These are phyloP conservation scores for Oryzias dopingdopingensis DNA, from an alignment of 2,797 vertebrate species.

Conservation along the genomic window DNA sequence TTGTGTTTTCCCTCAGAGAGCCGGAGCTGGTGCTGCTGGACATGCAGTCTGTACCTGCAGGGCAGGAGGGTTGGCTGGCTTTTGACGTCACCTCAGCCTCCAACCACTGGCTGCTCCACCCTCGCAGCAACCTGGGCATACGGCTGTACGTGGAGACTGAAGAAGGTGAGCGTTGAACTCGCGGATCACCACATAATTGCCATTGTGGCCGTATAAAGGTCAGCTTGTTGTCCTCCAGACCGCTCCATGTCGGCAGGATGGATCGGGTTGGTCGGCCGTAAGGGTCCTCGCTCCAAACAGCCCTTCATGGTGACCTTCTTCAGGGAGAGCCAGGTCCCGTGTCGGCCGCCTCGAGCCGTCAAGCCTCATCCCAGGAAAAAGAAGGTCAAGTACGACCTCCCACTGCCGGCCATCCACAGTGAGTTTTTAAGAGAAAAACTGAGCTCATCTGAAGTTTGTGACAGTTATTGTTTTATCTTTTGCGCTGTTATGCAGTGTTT, in stretches of 20 bases:
- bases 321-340: slow-evolving; percentile 80
- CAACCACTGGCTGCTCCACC: slow-evolving; percentile 86
- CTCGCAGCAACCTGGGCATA: slow-evolving; percentile 87
- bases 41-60: slow-evolving; percentile 85
- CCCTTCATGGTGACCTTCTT: slow-evolving; percentile 98
- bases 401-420: slow-evolving; percentile 86
- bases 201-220: too few relatives aligned
- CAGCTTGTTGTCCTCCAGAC: slow-evolving; percentile 64
- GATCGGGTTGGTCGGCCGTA: slow-evolving; percentile 86
- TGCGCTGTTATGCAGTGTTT: too few relatives aligned
- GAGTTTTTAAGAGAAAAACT: slow-evolving; percentile 1
- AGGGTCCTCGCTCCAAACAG: slow-evolving; percentile 88
- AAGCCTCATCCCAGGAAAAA: slow-evolving; percentile 74
- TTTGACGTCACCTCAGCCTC: slow-evolving; percentile 92
- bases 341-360: slow-evolving; percentile 79
- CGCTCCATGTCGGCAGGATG: slow-evolving; percentile 86
- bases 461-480: too few relatives aligned
- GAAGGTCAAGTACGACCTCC: slow-evolving; percentile 83
- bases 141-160: slow-evolving; percentile 92
- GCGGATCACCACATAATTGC: too few relatives aligned
- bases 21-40: slow-evolving; percentile 92
- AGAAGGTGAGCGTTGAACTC: slow-evolving; percentile 76
- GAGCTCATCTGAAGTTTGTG: too few relatives aligned
- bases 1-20: slow-evolving; percentile 73
- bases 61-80: slow-evolving; percentile 92